Evolutionary conservation across 2,888 invertebrate species (phyloP).

Genomic region (Eupithecia inturbata): DNA sequence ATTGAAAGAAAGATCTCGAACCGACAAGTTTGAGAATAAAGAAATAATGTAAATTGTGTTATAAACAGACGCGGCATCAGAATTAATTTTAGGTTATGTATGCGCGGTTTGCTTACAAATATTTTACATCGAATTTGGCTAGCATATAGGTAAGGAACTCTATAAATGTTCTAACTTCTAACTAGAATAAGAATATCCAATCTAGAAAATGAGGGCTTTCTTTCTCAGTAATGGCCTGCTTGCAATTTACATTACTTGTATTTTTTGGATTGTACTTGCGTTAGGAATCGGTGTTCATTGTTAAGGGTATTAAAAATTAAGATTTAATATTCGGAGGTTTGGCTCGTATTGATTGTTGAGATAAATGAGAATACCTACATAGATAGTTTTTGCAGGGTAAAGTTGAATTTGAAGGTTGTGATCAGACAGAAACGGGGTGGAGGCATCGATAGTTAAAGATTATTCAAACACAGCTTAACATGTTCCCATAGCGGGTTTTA

Average conservation of each 20-base stretch:
- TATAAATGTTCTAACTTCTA: neutral
- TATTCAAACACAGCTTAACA: neutral
- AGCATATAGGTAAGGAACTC: too few relatives aligned
- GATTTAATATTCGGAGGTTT: neutral
- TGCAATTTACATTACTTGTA: neutral
- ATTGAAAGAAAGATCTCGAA: too few relatives aligned
- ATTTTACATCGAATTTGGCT: too few relatives aligned
- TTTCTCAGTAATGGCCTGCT: neutral
- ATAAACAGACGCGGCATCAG: too few relatives aligned
- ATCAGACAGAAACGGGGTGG: conserved; percentile 28
- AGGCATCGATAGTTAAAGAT: neutral
- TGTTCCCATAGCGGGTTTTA: neutral
- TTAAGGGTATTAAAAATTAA: neutral
- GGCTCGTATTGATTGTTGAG: conserved; percentile 16
- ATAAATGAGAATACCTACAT: conserved; percentile 20
- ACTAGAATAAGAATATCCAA: neutral
- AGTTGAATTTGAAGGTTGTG: conserved; percentile 43
- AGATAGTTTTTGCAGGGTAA: conserved; percentile 40
- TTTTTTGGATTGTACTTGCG: neutral
- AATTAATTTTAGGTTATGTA: too few relatives aligned
- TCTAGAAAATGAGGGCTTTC: neutral
- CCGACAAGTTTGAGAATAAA: too few relatives aligned
- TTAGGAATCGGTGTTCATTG: conserved; percentile 15
- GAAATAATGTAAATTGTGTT: too few relatives aligned
- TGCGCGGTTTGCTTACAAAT: too few relatives aligned